Percentiles rank a stretch among this genome's conserved stretches.
Conservation (phyloP, 2,113 vertebrate species). For the Sander lucioperca region DNA sequence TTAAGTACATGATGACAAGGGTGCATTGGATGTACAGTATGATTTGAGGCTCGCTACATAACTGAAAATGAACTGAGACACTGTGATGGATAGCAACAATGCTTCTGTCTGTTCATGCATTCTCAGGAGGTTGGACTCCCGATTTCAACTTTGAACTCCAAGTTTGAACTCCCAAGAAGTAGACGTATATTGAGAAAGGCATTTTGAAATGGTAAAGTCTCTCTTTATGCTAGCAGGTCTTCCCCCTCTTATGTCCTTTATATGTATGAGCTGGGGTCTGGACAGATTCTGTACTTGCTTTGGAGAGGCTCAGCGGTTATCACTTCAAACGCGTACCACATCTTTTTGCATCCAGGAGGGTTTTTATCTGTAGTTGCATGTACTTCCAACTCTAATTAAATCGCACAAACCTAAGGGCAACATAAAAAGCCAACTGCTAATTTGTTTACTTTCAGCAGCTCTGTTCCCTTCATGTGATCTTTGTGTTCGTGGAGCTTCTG, state of each 20-base stretch:
- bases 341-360: conserved; percentile 38
- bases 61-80: not conserved
- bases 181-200: not conserved
- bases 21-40: no score
- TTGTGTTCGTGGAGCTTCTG: conserved; percentile 48
- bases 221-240: not conserved
- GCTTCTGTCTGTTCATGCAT: not conserved
- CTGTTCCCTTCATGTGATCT: conserved; percentile 49
- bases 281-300: conserved; percentile 19
- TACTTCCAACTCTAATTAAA: conserved; percentile 54
- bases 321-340: conserved; percentile 67
- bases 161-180: not conserved
- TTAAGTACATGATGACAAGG: no score
- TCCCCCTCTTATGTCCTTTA: not conserved
- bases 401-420: conserved; percentile 42
- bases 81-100: not conserved
- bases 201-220: not conserved
- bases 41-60: no score
- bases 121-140: not conserved
- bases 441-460: conserved; percentile 76
- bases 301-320: conserved; percentile 36
- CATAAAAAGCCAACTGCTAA: conserved; percentile 63
- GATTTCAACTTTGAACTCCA: not conserved
- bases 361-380: conserved; percentile 56
- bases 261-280: conserved; percentile 22